phyloP scores from a whole-genome alignment of 1,140 invertebrate genomes.

The Drosophila ironensis region DNA sequence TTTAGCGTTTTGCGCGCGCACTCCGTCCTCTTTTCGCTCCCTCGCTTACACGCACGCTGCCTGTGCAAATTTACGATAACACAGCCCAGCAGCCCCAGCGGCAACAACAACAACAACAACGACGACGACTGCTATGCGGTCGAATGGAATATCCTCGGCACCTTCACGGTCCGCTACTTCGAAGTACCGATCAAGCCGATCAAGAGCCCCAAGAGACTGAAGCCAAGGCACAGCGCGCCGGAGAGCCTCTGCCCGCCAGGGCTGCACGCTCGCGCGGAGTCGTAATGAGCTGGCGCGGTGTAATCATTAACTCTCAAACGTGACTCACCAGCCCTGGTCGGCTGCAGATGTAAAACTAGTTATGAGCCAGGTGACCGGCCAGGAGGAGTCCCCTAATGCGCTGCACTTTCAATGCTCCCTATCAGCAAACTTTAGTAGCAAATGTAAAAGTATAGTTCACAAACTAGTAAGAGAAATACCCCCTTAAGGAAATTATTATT shows the following conservation, averaged over 20 bases:
- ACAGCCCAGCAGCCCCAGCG: conserved; percentile 45
- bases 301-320: not conserved
- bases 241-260: conserved; percentile 61
- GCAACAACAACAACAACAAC: conserved; percentile 44
- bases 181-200: conserved; percentile 73
- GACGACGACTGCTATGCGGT: conserved; percentile 19
- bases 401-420: no score
- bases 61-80: conserved; percentile 64
- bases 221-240: conserved; percentile 57
- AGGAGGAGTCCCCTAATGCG: not conserved
- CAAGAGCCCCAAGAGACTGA: conserved; percentile 65
- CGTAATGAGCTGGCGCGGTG: not conserved
- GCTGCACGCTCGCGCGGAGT: conserved; percentile 15
- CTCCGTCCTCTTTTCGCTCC: conserved; percentile 36
- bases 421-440: no score
- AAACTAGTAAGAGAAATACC: no score
- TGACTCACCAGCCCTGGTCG: conserved; percentile 44
- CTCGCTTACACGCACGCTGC: conserved; percentile 17
- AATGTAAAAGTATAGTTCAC: no score
- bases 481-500: no score
- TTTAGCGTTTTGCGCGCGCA: no score
- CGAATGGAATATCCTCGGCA: conserved; percentile 66
- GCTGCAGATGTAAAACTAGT: conserved; percentile 67
- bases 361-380: conserved; percentile 30
- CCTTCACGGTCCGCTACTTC: conserved; percentile 73